Evolutionary conservation across 2,797 vertebrate genomes (phyloP).

Genomic region (Leptodactylus fallax): DNA sequence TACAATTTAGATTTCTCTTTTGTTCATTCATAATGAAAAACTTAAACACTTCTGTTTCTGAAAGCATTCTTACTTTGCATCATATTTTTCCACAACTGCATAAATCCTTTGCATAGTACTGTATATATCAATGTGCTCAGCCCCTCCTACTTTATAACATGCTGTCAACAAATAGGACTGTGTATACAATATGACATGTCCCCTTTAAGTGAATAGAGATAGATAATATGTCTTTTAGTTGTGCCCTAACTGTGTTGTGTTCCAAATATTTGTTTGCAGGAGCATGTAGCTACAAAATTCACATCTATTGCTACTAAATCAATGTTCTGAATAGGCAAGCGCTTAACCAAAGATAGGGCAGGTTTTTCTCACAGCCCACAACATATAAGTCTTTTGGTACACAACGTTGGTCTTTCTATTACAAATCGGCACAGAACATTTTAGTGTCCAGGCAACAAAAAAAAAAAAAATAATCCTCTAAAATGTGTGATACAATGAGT

Average conservation of each 20-base stretch:
- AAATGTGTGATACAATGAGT: constrained; percentile 52
- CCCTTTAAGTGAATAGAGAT: neutral
- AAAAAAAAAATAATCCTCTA: neutral
- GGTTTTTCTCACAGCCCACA: neutral
- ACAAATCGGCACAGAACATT: constrained; percentile 39
- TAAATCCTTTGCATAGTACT: no score
- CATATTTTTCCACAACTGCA: no score
- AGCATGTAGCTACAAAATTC: neutral
- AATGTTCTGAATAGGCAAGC: neutral
- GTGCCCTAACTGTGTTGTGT: neutral
- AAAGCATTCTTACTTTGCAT: no score
- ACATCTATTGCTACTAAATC: neutral
- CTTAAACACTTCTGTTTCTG: no score
- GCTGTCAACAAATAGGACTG: neutral
- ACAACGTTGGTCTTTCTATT: neutral
- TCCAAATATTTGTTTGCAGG: neutral
- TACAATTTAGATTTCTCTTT: no score
- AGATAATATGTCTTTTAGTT: no score
- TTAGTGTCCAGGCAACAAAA: constrained; percentile 44
- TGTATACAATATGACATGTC: neutral
- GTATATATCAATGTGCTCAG: no score
- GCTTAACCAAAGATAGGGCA: constrained; percentile 7
- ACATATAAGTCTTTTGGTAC: neutral
- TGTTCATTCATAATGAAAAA: no score
- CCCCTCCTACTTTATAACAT: no score